Evolutionary conservation across 30 jellyfish, hydroid and myxozoan species (phyloP).

Genomic region (Aurelia coerulea): DNA sequence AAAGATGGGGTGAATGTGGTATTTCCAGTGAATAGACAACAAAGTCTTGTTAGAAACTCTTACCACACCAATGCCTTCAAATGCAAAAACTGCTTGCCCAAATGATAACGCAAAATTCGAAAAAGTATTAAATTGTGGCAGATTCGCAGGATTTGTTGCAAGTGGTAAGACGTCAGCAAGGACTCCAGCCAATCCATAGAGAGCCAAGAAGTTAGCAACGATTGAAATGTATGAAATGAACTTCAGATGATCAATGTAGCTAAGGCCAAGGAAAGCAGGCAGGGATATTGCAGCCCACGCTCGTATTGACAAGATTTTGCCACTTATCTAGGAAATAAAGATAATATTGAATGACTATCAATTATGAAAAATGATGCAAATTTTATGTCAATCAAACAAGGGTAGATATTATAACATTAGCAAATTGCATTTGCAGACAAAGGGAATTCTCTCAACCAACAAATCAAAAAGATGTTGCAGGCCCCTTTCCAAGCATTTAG

Average conservation of each 20-base stretch:
- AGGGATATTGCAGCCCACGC: slow-evolving; percentile 62
- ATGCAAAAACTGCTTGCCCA: slow-evolving; percentile 87
- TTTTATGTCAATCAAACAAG: no score
- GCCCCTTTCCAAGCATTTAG: no score
- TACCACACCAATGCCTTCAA: slow-evolving; percentile 94
- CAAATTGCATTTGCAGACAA: no score
- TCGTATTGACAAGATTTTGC: slow-evolving; percentile 18
- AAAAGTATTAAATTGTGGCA: slow-evolving; percentile 26
- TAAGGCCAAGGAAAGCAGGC: slow-evolving; percentile 46
- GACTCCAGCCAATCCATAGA: slow-evolving; percentile 74
- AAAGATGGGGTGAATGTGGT: no score
- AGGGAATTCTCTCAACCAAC: no score
- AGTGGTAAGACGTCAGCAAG: slow-evolving; percentile 53
- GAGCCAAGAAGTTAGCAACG: slow-evolving; percentile 53
- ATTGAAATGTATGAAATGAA: slow-evolving; percentile 71
- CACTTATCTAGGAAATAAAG: slow-evolving; percentile 42
- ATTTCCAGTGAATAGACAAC: no score
- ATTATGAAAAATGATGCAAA: no score
- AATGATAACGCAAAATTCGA: slow-evolving; percentile 62
- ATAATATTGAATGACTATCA: not conserved
- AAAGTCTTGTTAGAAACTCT: not conserved
- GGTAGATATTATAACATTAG: no score
- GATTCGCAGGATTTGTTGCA: slow-evolving; percentile 42
- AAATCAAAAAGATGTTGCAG: no score
- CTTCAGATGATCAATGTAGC: slow-evolving; percentile 52